Percentiles rank a stretch among this genome's conserved stretches.
These are phyloP conservation scores for Azemiops feae DNA, from an alignment of 2,113 vertebrate genomes.

Conservation along the genomic window DNA sequence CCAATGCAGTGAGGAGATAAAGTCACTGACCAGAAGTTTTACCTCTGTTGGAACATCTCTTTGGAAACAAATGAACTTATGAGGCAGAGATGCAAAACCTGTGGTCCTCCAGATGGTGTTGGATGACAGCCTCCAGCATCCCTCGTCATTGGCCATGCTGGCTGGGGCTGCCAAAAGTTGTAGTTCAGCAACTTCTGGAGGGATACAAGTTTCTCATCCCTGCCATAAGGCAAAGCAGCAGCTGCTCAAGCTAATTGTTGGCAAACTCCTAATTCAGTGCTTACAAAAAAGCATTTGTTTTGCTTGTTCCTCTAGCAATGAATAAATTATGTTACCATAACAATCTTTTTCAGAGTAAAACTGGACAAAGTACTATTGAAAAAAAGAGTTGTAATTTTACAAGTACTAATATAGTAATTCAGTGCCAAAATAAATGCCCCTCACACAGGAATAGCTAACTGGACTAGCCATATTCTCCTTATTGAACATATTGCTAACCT, in stretches of 20 bases:
- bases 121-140: neutral
- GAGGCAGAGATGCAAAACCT: neutral
- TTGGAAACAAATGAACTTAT: neutral
- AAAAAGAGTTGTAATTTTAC: constrained; percentile 1
- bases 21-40: neutral
- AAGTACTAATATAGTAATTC: constrained; percentile 6
- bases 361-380: constrained; percentile 16
- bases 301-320: neutral
- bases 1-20: neutral
- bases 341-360: constrained; percentile 1
- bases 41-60: neutral
- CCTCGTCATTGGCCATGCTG: neutral
- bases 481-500: neutral
- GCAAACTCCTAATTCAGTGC: neutral
- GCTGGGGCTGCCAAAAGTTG: neutral
- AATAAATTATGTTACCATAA: neutral
- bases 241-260: neutral
- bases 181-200: neutral
- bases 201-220: neutral
- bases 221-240: neutral
- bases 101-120: neutral
- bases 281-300: neutral
- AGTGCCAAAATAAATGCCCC: neutral
- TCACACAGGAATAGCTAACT: neutral
- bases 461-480: neutral